Evolutionary conservation across 2,113 vertebrate species (phyloP), one percentile per base, ranked within the genome.

Genomic region (Saccopteryx bilineata): DNA sequence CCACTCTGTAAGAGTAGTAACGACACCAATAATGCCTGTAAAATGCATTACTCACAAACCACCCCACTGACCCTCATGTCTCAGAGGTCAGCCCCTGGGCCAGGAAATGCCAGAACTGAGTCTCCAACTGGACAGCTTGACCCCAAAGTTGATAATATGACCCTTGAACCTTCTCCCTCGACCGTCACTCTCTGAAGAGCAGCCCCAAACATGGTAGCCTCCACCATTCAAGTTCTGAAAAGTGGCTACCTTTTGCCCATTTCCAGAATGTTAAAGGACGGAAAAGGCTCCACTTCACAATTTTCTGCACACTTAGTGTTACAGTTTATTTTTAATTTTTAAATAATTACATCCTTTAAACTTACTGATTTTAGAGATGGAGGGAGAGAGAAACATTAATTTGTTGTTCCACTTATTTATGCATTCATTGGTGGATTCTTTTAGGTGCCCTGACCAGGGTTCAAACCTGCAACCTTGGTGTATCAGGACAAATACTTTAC

Each of bases 111-210:
- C 90, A 89, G 87, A 48, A 19, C 68, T 23, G 52, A 56, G 66
- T 61, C 46, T 86, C 90, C 65, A 68, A 21, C 71, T 63, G 48
- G 79, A 76, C 60, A 52, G 75, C 31, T 10, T 56, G 78, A 96
- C 87, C 66, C 86, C 68, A 60, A 82, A 33, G 31, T 80, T 3
- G 31, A 13, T 7, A 54, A 58, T 39, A 28, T 15, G 76, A 72
- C 75, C 93, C 93, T 78, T 61, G 75, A 89, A 86, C 79, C 72
- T 80, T 66, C 76, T 92, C 21, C 85, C 63, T 63, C 87, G n/a
- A 66, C 23, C 65, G 82, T 56, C 61, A 21, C 74, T 89, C 90
- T 78, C 48, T 65, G 61, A 78, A 65, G 23, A 81, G 33, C 78
- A 61, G 87, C 26, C 61, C 89, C 33, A 18, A 75, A 39, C 39